These are phyloP conservation scores for Odontamblyopus rebecca DNA, from an alignment of 2,797 vertebrate species.

Conservation along the genomic window DNA sequence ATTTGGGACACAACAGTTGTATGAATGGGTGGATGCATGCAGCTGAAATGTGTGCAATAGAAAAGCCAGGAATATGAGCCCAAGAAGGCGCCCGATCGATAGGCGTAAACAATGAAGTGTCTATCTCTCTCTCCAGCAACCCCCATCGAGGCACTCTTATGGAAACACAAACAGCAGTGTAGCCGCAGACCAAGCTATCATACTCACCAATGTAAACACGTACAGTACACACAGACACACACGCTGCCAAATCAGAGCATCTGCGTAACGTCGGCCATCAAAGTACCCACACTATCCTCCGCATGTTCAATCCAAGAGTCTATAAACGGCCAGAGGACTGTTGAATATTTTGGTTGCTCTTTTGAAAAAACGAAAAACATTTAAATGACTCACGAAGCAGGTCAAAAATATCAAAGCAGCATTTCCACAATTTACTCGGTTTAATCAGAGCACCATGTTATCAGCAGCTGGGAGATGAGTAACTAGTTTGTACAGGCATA, in stretches of 20 bases:
- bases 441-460: not conserved
- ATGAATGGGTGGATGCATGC: conserved; percentile 19
- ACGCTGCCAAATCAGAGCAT: conserved; percentile 3
- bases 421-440: not conserved
- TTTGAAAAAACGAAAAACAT: not conserved
- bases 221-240: conserved; percentile 20
- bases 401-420: not conserved
- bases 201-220: conserved; percentile 38
- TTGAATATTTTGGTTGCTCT: not conserved
- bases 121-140: conserved; percentile 30
- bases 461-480: not conserved
- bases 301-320: not conserved
- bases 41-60: conserved; percentile 16
- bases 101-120: conserved; percentile 62
- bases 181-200: conserved; percentile 35
- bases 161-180: conserved; percentile 64
- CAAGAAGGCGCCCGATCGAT: conserved; percentile 50
- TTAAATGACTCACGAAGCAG: not conserved
- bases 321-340: not conserved
- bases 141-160: conserved; percentile 37
- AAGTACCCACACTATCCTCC: not conserved
- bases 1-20: conserved; percentile 1
- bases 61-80: conserved; percentile 23
- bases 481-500: not conserved
- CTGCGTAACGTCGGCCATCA: not conserved